A percentile compares a stretch with the other conserved stretches of the same genome.
phyloP scores from a whole-genome alignment of 2,797 vertebrate species.

The Bovichtus diacanthus region DNA sequence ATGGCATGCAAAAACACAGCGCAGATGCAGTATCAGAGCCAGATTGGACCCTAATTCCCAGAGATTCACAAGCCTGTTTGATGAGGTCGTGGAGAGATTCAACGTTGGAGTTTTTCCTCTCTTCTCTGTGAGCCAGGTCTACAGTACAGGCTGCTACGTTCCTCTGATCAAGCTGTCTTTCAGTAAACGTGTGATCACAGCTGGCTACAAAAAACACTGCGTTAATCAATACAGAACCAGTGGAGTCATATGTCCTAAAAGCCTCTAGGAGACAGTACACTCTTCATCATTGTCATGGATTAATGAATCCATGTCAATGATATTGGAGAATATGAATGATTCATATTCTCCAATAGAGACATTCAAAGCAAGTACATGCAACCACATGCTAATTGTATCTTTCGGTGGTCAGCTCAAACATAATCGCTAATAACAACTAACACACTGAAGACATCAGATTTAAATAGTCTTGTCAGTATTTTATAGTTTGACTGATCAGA shows the following conservation, averaged over 20 bases:
- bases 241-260: not conserved
- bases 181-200: slow-evolving; percentile 45
- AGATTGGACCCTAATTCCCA: slow-evolving; percentile 58
- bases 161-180: slow-evolving; percentile 46
- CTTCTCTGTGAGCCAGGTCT: slow-evolving; percentile 20
- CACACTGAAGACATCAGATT: slow-evolving; percentile 35
- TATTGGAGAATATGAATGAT: too few species aligned
- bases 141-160: slow-evolving; percentile 11
- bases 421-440: slow-evolving; percentile 39
- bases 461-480: slow-evolving; percentile 19
- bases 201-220: slow-evolving; percentile 10
- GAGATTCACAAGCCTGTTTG: slow-evolving; percentile 46
- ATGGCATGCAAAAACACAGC: slow-evolving; percentile 74
- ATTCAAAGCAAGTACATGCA: slow-evolving; percentile 36
- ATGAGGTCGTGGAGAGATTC: slow-evolving; percentile 48
- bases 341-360: slow-evolving; percentile 20
- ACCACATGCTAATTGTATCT: slow-evolving; percentile 50
- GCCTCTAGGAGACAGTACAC: not conserved
- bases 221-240: slow-evolving; percentile 11
- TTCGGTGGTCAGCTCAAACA: slow-evolving; percentile 35
- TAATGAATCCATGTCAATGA: too few species aligned
- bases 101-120: slow-evolving; percentile 20
- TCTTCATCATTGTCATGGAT: slow-evolving; percentile 23
- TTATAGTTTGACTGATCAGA: slow-evolving; percentile 36
- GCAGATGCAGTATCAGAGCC: slow-evolving; percentile 61